Evolutionary conservation across 2,888 invertebrate species (phyloP).

Genomic region (Zaprionus lineosus): DNA sequence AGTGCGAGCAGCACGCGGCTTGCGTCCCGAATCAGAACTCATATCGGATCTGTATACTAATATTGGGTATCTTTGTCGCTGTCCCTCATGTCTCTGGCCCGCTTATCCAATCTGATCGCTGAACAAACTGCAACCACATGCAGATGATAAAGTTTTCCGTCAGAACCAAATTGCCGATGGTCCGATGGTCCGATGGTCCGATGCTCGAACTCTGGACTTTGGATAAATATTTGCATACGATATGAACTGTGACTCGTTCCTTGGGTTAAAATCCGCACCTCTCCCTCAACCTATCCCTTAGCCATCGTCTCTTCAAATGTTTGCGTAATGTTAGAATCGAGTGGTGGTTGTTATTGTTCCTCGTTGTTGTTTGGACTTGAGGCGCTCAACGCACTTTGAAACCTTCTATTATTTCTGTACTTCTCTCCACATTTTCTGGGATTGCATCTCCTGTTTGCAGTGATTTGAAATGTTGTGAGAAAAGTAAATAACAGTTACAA

Average conservation of each 20-base stretch:
- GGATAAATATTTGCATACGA: slow-evolving; percentile 61
- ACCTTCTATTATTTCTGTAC: too few species aligned
- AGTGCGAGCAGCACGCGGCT: slow-evolving; percentile 22
- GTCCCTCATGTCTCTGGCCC: not conserved
- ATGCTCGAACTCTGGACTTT: slow-evolving; percentile 33
- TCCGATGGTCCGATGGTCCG: slow-evolving; percentile 3
- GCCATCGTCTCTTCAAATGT: too few species aligned
- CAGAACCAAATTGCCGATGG: slow-evolving; percentile 22
- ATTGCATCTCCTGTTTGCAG: slow-evolving; percentile 51
- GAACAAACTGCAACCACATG: slow-evolving; percentile 11
- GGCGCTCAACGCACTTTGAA: slow-evolving; percentile 43
- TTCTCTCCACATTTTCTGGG: too few species aligned
- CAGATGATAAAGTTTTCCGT: slow-evolving; percentile 23
- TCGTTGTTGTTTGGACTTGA: slow-evolving; percentile 36
- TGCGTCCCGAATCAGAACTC: slow-evolving; percentile 1
- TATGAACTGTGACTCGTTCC: slow-evolving; percentile 43
- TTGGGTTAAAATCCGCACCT: slow-evolving; percentile 9
- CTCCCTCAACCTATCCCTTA: too few species aligned
- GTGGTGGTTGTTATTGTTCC: slow-evolving; percentile 13
- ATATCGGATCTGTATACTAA: slow-evolving; percentile 10
- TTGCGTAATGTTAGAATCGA: slow-evolving; percentile 44
- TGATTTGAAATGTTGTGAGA: slow-evolving; percentile 71
- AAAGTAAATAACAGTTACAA: slow-evolving; percentile 58
- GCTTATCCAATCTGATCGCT: not conserved
- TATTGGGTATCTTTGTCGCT: slow-evolving; percentile 3